Evolutionary conservation across 2,797 vertebrate genomes (phyloP).

Genomic region (Xenopus petersii): DNA sequence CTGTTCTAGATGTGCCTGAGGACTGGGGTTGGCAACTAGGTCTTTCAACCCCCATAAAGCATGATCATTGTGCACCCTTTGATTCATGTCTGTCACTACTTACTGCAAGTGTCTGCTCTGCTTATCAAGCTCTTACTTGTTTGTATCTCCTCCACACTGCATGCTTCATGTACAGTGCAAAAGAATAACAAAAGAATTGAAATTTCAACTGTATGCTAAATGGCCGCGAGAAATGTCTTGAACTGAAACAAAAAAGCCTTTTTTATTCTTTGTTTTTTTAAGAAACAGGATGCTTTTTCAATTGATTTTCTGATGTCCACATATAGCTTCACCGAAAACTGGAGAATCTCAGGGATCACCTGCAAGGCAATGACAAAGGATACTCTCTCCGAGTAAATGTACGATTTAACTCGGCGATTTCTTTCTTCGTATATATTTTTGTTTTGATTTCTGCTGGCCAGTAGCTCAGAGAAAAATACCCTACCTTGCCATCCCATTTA

Average conservation of each 20-base stretch:
- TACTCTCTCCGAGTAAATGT: slow-evolving; percentile 72
- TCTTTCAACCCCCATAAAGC: slow-evolving; percentile 1
- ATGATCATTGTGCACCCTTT: not conserved
- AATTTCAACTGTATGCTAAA: slow-evolving; percentile 59
- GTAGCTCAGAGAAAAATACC: slow-evolving; percentile 57
- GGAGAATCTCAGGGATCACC: slow-evolving; percentile 72
- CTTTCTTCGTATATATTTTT: not conserved
- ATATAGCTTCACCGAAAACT: slow-evolving; percentile 72
- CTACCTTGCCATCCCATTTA: slow-evolving; percentile 16
- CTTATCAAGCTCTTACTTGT: not conserved
- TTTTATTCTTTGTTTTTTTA: slow-evolving; percentile 48
- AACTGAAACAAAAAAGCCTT: slow-evolving; percentile 51
- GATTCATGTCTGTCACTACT: not conserved
- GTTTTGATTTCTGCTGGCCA: slow-evolving; percentile 36
- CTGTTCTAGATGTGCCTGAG: not conserved
- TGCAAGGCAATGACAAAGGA: slow-evolving; percentile 71
- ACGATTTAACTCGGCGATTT: slow-evolving; percentile 66
- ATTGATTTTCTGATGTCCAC: slow-evolving; percentile 72
- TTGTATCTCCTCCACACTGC: slow-evolving; percentile 16
- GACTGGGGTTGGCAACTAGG: slow-evolving; percentile 20
- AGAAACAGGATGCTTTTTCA: slow-evolving; percentile 69
- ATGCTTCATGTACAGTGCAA: slow-evolving; percentile 42
- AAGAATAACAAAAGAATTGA: not conserved
- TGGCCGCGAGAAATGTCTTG: slow-evolving; percentile 67
- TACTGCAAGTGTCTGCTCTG: slow-evolving; percentile 1